Evolutionary conservation across 35 echinoderm and acorn worm genomes (phyloP), one percentile per base, ranked within the genome.

Genomic region (Acanthaster planci): DNA sequence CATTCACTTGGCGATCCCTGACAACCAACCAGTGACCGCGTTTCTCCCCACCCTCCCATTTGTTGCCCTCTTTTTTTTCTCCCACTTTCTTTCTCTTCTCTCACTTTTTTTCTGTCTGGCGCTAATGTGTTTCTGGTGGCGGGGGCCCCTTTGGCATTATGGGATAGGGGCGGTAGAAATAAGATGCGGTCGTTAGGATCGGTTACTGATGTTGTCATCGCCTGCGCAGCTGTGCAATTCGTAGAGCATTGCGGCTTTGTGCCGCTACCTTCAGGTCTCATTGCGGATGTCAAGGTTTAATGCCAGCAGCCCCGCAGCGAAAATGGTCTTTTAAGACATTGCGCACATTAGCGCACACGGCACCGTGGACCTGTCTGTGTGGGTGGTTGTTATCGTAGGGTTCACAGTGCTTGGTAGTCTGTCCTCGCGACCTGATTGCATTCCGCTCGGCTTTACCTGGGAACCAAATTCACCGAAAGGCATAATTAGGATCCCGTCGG

Each of bases 241-340:
- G 64, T 72, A 72, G 14, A 34, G 64, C 34, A 72, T 72, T 34
- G 64, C 10, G 64, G 64, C 64, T 72, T 72, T 72, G 64, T 72
- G 64, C 64, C 64, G 64, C 64, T 72, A 72, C 64, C 64, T 72
- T 26, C 64, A 72, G 64, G 64, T 72, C 64, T 72, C 64, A 72
- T 72, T 72, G 19, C 64, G 64, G 29, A 72, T 72, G 64, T 72
- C 64, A 72, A 72, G 64, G 64, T 72, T 72, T 72, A 72, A 72
- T 72, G 64, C 64, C 34, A 27, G 64, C 64, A 72, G 64, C 64
- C 64, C 34, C 64, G 34, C 34, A 6, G 64, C 64, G 64, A 72
- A 72, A 72, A 72, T 72, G 21, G 64, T 72, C 64, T 72, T 72
- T 72, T 72, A 72, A 72, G 64, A 72, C 64, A 26, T 34, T 14